Base-by-base conservation (phyloP, 37 sponge, comb jelly and placozoan genomes). In the Cliona cf. orientalis region DNA sequence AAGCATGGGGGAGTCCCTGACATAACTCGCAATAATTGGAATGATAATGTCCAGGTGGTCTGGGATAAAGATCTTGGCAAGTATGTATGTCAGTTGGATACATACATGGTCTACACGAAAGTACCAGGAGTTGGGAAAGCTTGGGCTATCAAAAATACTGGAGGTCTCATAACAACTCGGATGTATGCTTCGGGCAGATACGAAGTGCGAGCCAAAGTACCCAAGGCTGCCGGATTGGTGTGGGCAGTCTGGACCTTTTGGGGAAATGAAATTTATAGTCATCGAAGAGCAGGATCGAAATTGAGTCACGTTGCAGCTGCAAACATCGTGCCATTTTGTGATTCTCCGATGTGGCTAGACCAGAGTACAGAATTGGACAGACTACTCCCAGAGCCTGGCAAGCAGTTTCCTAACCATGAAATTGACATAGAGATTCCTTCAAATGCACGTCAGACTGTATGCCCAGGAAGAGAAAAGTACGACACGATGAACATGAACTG, bases 401-500 rank as follows among this genome's bases (percentile, higher is more conserved):
- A 61, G 26, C 26, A 61, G 28, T 61, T 25, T 22, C 63, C 63
- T 7, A 61, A 61, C 28, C 63, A 61, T 22, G 63, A 61, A 28
- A 61, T 61, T n/a, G 63, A 61, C 23, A 61, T 61, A 6, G 63
- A 61, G 63, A 61, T 61, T 22, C 63, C 63, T 61, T 61, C 63
- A 5, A 61, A 61, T n/a, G 63, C 63, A n/a, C 63, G 26, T 25
- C 63, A 61, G 26, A 61, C 63, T 28, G 23, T 61, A 6, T 49
- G 14, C 9, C 53, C 53, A 14, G 14, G 28, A 6, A 28, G 17
- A 7, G 63, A 61, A 6, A 61, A 61, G 63, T 61, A 61, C 28
- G 63, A 61, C 63, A 61, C 63, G 26, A 61, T 61, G 63, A 61
- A 61, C 28, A 61, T 61, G 63, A 61, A 61, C 63, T 61, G 63